These are phyloP conservation scores for Chelonoidis abingdonii DNA, from an alignment of 2,113 vertebrate species.

Conservation along the genomic window DNA sequence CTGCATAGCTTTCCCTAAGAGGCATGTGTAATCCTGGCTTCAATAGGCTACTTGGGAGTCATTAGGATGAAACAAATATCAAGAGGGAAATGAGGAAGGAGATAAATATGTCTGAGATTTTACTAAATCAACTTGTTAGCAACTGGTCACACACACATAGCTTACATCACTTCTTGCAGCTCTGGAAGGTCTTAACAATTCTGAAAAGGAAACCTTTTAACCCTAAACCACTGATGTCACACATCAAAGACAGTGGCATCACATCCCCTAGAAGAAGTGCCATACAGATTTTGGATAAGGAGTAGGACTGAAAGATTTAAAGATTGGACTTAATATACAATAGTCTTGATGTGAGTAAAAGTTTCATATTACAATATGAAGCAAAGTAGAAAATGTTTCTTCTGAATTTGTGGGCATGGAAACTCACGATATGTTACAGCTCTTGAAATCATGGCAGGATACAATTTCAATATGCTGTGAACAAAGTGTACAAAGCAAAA, in stretches of 20 bases:
- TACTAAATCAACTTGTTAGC: conserved; percentile 14
- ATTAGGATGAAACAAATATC: conserved; percentile 1
- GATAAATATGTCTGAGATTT: conserved; percentile 17
- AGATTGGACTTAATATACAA: neutral
- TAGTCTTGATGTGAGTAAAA: neutral
- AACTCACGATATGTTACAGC: neutral
- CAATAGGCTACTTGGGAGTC: conserved; percentile 36
- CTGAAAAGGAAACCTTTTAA: neutral
- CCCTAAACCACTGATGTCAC: neutral
- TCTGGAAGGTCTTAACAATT: neutral
- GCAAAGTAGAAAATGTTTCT: neutral
- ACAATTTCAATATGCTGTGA: neutral
- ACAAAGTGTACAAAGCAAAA: neutral
- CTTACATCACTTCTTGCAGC: neutral
- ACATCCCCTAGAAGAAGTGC: neutral
- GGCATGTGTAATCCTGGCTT: conserved; percentile 3
- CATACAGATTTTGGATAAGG: neutral
- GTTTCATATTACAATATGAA: neutral
- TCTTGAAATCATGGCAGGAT: neutral
- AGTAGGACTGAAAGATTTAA: neutral
- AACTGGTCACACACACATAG: neutral
- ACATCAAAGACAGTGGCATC: neutral
- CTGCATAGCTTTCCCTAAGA: conserved; percentile 4
- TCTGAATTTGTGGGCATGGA: neutral
- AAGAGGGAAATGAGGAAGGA: neutral